Evolutionary conservation across 2,888 invertebrate species (phyloP).

Genomic region (Ochropacha duplaris): DNA sequence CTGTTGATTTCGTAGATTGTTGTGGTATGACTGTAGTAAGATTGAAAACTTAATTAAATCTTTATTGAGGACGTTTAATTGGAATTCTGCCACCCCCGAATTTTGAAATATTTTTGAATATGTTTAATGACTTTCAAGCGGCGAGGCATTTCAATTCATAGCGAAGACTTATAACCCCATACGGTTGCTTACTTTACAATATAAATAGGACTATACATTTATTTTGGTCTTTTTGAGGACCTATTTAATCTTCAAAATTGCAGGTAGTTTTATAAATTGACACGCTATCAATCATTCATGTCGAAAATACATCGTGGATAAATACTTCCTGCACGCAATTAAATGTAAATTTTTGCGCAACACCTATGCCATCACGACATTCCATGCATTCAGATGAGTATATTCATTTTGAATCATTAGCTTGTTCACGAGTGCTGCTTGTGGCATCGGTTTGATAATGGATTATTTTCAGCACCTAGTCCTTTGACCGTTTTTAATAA

Average conservation of each 20-base stretch:
- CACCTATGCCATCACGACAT: not conserved
- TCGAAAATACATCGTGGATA: not conserved
- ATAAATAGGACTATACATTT: not conserved
- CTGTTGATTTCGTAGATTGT: no score
- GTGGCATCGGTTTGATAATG: not conserved
- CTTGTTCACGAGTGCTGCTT: not conserved
- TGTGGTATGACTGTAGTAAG: no score
- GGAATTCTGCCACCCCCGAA: no score
- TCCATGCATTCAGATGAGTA: not conserved
- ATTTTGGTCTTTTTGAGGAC: not conserved
- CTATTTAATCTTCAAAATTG: not conserved
- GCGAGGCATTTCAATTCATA: not conserved
- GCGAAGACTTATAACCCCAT: not conserved
- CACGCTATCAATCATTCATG: not conserved
- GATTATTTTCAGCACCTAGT: not conserved
- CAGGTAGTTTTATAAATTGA: no score
- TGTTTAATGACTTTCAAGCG: not conserved
- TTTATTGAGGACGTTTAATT: no score
- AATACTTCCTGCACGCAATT: slow-evolving; percentile 1
- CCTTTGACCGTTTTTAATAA: not conserved
- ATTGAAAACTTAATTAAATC: no score
- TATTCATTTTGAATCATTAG: not conserved
- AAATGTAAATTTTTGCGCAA: slow-evolving; percentile 2
- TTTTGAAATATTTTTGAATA: not conserved
- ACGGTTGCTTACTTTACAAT: not conserved